A percentile compares a stretch with the other conserved stretches of the same genome.
Evolutionary conservation across 2,797 vertebrate genomes (phyloP).

Genomic region (Eleutherodactylus coqui): DNA sequence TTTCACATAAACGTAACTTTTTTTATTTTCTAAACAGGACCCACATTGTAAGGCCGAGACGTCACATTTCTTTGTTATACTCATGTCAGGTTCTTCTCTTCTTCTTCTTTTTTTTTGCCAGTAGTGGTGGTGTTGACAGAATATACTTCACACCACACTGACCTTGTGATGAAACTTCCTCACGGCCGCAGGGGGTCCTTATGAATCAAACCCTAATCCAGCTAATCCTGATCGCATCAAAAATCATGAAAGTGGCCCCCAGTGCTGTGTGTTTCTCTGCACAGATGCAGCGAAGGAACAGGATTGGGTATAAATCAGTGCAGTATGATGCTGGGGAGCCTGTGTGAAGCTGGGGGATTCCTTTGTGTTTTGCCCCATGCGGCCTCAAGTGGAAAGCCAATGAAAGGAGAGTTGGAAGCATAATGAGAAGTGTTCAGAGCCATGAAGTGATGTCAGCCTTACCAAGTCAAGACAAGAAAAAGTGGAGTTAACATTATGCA

Average conservation of each 20-base stretch:
- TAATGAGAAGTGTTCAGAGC: constrained; percentile 73
- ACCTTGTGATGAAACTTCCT: constrained; percentile 90
- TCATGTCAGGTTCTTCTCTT: constrained; percentile 59
- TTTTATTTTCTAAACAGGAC: constrained; percentile 66
- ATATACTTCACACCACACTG: constrained; percentile 80
- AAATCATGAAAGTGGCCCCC: constrained; percentile 80
- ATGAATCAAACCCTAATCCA: constrained; percentile 92
- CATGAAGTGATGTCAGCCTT: constrained; percentile 81
- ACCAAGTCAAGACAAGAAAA: constrained; percentile 80
- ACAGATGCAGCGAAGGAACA: constrained; percentile 68
- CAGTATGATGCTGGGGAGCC: constrained; percentile 66
- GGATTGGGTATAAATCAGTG: constrained; percentile 67
- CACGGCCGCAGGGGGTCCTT: constrained; percentile 87
- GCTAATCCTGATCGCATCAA: constrained; percentile 89
- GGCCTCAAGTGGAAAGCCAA: constrained; percentile 79
- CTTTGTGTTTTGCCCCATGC: constrained; percentile 71
- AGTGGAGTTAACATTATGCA: constrained; percentile 86
- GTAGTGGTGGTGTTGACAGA: constrained; percentile 76
- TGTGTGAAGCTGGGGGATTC: constrained; percentile 67
- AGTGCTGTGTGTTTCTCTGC: constrained; percentile 72
- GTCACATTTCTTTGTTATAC: constrained; percentile 68
- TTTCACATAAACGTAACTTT: constrained; percentile 31
- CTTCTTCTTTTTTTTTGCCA: constrained; percentile 67
- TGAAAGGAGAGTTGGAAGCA: constrained; percentile 75
- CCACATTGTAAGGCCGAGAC: constrained; percentile 47